Evolutionary conservation across 1,140 invertebrate genomes (phyloP), one percentile per base, ranked within the genome.

Genomic region (Bactericera cockerelli): DNA sequence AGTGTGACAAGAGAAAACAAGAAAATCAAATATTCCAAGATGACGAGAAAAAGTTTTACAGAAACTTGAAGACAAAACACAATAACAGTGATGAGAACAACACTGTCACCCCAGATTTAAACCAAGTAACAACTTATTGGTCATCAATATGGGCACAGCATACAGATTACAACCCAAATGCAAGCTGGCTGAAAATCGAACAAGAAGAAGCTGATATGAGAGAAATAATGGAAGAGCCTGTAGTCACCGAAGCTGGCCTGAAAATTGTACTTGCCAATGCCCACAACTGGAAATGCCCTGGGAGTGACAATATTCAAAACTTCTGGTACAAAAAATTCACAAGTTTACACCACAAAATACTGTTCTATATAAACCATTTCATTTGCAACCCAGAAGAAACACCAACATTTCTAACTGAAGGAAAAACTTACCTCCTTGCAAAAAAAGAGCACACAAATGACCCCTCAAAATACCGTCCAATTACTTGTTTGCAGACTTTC

Each of bases 251-350:
- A 10, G 33, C 42, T 26, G 6, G 39, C 14, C 13, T 54, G 13
- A 54, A 13, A 14, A 13, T 11, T 6, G 49, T 22, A 22, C 11
- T 54, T 8, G 21, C 11, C 16, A 54, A 22, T 22, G 8, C 26
- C 13, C 13, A 13, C 10, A 38, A 58, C 25, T 38, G 13, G 56
- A 31, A 58, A 58, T 28, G 10, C 25, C 56, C 56, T 11, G 56
- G 56, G 13, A 58, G 16, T 38, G 56, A 58, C 26, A 28, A 26
- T 33, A 38, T 63, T 16, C 59, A 64, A 22, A 64, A 64, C 39
- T 65, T 49, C 38, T 64, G 64, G 63, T 63, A 56, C 22, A 64
- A 65, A 55, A 39, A 64, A 28, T 57, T 65, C 14, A 63, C 58
- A 24, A 24, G 25, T 25, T 26, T 55, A 2, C 61, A 65, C 25